Base-by-base conservation (phyloP, 2,888 invertebrate species). In the Epiperipatus broadwayi region DNA sequence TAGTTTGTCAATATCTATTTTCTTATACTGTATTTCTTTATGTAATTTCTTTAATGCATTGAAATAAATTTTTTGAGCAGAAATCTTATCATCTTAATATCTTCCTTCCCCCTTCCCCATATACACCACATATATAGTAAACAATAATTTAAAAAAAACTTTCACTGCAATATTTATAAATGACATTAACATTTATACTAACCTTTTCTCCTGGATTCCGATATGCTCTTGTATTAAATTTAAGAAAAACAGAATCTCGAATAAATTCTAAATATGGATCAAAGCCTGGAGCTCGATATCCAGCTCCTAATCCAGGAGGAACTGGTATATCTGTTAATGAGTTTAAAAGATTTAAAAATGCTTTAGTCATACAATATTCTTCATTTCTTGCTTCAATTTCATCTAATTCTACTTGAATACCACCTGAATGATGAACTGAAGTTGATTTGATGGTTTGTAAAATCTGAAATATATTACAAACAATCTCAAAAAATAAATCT, bases 371-470 rank as follows among this genome's bases (percentile, higher is more conserved):
- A 0, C 84, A 81, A 64, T 84, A 93, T 46, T 79, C 78, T 56
- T 91, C 91, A 54, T 76, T 71, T 32, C 87, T 70, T 4, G 83
- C 75, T 58, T 93, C 93, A 40, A 85, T 75, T 64, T 93, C 89
- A 44, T 81, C 81, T 20, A 93, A 64, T 59, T 93, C 93, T 0
- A 78, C 76, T 60, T 76, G 69, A 37, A 79, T 50, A 12, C 56
- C 53, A 42, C 49, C 49, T 37, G 43, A 31, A 19, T 45, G 42
- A 21, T 44, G 44, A 5, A 39, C 41, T 16, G 33, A 29, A 8
- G 44, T 37, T 5, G 41, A 34, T 10, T 43, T 45, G 4, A 50
- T 45, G 4, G 53, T 55, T 5, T 49, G 50, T 7, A 53, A 38
- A 42, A 54, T 49, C 54, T 7, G 10, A 22, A 10, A 35, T 5